Evolutionary conservation across 1,140 invertebrate genomes (phyloP).

Genomic region (Adoxophyes honmai): DNA sequence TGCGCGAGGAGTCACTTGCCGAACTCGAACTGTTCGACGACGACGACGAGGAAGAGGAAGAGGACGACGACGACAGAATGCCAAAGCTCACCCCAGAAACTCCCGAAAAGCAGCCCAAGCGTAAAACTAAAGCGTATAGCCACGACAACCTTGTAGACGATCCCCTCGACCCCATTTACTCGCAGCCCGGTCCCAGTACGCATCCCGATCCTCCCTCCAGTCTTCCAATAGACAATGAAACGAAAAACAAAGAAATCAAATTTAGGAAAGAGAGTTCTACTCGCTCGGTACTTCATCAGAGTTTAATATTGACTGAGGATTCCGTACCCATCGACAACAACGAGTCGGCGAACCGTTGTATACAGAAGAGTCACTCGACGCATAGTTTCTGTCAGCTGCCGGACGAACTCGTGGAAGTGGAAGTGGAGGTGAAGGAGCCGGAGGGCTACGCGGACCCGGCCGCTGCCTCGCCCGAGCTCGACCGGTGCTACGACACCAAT

Average conservation of each 20-base stretch:
- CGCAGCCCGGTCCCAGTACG: constrained; percentile 36
- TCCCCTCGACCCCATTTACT: constrained; percentile 21
- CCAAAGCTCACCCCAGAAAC: not conserved
- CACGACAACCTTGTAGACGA: constrained; percentile 42
- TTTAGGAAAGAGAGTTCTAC: constrained; percentile 14
- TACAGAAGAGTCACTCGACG: constrained; percentile 53
- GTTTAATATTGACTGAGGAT: constrained; percentile 33
- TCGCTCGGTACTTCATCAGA: constrained; percentile 37
- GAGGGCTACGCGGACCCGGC: constrained; percentile 15
- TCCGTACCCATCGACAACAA: constrained; percentile 25
- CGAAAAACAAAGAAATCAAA: constrained; percentile 27
- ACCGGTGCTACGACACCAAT: constrained; percentile 51
- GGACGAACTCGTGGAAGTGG: constrained; percentile 21
- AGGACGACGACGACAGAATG: constrained; percentile 13
- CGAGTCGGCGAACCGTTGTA: constrained; percentile 26
- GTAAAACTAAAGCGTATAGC: constrained; percentile 42
- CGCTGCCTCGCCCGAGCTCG: constrained; percentile 9
- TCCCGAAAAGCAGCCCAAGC: constrained; percentile 19
- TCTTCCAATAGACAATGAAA: constrained; percentile 22
- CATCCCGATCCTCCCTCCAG: constrained; percentile 18
- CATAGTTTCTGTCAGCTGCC: constrained; percentile 35
- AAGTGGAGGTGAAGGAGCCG: constrained; percentile 16
- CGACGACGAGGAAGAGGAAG: constrained; percentile 16
- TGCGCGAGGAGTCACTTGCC: constrained; percentile 39
- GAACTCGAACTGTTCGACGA: constrained; percentile 27